These are phyloP conservation scores for Meliscaeva auricollis DNA, from an alignment of 2,888 invertebrate species.

Conservation along the genomic window DNA sequence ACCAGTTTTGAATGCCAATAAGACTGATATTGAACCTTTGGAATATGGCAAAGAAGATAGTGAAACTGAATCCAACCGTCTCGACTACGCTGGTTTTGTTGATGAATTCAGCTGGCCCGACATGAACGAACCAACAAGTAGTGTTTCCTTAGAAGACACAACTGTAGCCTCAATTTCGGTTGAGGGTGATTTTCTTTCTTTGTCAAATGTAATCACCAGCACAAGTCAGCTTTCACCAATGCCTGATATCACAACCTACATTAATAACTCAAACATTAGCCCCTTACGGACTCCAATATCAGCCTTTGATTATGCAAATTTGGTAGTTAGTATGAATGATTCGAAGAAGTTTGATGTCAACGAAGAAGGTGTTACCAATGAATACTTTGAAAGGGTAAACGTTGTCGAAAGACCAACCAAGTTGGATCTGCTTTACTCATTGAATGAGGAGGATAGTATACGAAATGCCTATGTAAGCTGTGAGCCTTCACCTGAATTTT, in stretches of 20 bases:
- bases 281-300: conserved; percentile 79
- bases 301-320: conserved; percentile 78
- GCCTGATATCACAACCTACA: conserved; percentile 79
- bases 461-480: conserved; percentile 75
- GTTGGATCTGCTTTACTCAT: conserved; percentile 81
- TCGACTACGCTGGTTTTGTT: conserved; percentile 75
- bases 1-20: conserved; percentile 79
- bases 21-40: conserved; percentile 58
- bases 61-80: conserved; percentile 80
- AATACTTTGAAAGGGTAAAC: conserved; percentile 83
- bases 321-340: conserved; percentile 68
- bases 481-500: neutral
- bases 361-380: conserved; percentile 83
- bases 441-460: conserved; percentile 80
- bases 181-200: conserved; percentile 47
- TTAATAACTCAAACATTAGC: conserved; percentile 78
- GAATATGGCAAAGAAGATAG: conserved; percentile 78
- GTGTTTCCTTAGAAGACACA: conserved; percentile 58
- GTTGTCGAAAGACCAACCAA: conserved; percentile 82
- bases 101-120: conserved; percentile 77
- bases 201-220: conserved; percentile 78
- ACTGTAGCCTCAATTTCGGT: conserved; percentile 39
- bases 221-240: conserved; percentile 80
- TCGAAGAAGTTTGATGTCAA: conserved; percentile 80
- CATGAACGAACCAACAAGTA: conserved; percentile 71